Percentiles rank a stretch among this genome's conserved stretches.
Conservation (phyloP, 1,140 invertebrate species). For the Dreissena rostriformis region DNA sequence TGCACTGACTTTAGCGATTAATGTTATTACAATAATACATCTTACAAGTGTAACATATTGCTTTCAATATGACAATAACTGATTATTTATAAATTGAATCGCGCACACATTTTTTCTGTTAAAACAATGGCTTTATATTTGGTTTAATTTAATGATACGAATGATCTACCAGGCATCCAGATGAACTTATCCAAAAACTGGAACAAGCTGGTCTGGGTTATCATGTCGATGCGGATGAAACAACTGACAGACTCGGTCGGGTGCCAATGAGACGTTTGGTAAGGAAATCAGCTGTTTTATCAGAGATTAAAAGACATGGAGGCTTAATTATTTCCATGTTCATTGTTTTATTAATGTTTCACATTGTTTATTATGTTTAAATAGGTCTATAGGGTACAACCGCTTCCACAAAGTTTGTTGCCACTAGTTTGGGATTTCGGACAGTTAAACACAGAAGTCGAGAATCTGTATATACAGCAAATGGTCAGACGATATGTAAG, state of each 20-base stretch:
- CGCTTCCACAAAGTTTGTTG: constrained; percentile 74
- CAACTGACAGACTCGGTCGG: constrained; percentile 1
- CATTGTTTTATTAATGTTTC: background rate
- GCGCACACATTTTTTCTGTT: too few species aligned
- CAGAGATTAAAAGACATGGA: too few species aligned
- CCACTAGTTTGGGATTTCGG: constrained; percentile 79
- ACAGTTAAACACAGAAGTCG: constrained; percentile 66
- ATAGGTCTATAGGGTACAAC: constrained; percentile 74
- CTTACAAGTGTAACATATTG: background rate
- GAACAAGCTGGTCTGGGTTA: constrained; percentile 28
- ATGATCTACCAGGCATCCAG: constrained; percentile 12
- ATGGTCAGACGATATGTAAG: constrained; percentile 72
- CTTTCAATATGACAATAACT: background rate
- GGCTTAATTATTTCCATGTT: too few species aligned
- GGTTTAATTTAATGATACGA: background rate
- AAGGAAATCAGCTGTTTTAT: too few species aligned
- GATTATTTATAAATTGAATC: too few species aligned
- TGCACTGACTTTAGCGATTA: too few species aligned
- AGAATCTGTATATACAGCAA: constrained; percentile 73
- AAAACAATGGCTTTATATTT: too few species aligned
- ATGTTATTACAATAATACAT: background rate
- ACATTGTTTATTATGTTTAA: too few species aligned
- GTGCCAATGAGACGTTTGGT: constrained; percentile 14
- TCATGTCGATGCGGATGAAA: constrained; percentile 3
- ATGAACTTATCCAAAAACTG: background rate